These are phyloP conservation scores for Incurvaria masculella DNA, from an alignment of 2,888 invertebrate genomes.

Conservation along the genomic window DNA sequence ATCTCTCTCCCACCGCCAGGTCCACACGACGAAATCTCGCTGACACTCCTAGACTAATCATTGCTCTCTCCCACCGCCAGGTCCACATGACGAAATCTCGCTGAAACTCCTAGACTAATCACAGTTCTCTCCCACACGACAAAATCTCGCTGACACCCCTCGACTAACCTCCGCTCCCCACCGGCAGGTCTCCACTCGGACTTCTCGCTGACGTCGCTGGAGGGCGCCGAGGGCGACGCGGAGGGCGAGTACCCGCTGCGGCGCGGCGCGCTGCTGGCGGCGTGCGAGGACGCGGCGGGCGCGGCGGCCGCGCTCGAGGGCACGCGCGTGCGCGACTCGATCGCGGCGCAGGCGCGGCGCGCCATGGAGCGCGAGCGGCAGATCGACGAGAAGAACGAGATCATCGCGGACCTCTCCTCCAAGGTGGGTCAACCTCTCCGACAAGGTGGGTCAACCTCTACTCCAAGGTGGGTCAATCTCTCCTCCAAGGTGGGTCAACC, in stretches of 20 bases:
- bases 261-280: constrained; percentile 63
- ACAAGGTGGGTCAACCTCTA: too few species aligned
- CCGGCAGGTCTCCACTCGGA: constrained; percentile 64
- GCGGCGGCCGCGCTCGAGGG: constrained; percentile 72
- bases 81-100: too few species aligned
- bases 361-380: constrained; percentile 76
- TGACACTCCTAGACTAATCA: too few species aligned
- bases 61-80: too few species aligned
- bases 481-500: too few species aligned
- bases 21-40: too few species aligned
- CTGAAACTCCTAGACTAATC: too few species aligned
- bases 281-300: constrained; percentile 72
- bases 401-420: constrained; percentile 75
- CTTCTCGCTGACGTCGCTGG: constrained; percentile 62
- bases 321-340: constrained; percentile 69
- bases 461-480: too few species aligned
- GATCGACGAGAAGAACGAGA: constrained; percentile 74
- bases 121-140: too few species aligned
- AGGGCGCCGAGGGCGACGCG: constrained; percentile 22
- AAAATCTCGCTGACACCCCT: not conserved
- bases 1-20: too few species aligned
- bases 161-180: constrained; percentile 5
- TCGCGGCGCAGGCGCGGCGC: constrained; percentile 73
- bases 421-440: too few species aligned
- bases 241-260: constrained; percentile 51